Conservation (phyloP, 2,888 invertebrate genomes). For the Bombyx huttoni region DNA sequence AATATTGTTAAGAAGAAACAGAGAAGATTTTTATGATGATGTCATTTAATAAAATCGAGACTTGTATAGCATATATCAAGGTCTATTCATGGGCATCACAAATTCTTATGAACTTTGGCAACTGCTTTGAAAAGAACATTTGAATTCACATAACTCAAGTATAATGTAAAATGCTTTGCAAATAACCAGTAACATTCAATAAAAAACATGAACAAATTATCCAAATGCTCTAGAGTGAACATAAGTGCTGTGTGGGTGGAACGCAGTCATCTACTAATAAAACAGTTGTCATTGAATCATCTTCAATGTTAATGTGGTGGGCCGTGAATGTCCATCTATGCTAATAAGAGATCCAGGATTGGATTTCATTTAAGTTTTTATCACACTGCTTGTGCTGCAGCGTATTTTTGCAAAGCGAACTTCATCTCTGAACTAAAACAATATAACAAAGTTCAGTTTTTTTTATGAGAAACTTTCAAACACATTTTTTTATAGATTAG, state of each 20-base stretch:
- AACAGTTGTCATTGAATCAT: constrained; percentile 40
- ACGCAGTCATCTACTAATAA: constrained; percentile 49
- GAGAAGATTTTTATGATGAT: too few species aligned
- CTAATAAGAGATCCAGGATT: background rate
- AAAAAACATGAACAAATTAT: constrained; percentile 4
- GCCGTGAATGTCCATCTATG: constrained; percentile 5
- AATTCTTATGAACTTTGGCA: too few species aligned
- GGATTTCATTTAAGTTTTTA: background rate
- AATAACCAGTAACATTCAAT: background rate
- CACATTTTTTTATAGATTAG: too few species aligned
- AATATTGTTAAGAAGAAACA: too few species aligned
- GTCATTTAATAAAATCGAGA: too few species aligned
- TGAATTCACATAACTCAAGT: too few species aligned
- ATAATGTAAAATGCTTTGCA: background rate
- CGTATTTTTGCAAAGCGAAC: background rate
- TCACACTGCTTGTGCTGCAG: background rate
- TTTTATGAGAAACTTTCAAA: too few species aligned
- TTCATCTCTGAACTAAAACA: background rate
- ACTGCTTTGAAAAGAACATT: too few species aligned
- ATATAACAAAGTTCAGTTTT: too few species aligned
- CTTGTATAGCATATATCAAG: too few species aligned
- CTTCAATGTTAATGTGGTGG: constrained; percentile 30
- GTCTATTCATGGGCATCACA: too few species aligned
- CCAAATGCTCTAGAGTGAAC: constrained; percentile 19
- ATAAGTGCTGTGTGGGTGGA: constrained; percentile 35